phyloP scores from a whole-genome alignment of 2,113 vertebrate genomes.

The Synodontis membranacea region DNA sequence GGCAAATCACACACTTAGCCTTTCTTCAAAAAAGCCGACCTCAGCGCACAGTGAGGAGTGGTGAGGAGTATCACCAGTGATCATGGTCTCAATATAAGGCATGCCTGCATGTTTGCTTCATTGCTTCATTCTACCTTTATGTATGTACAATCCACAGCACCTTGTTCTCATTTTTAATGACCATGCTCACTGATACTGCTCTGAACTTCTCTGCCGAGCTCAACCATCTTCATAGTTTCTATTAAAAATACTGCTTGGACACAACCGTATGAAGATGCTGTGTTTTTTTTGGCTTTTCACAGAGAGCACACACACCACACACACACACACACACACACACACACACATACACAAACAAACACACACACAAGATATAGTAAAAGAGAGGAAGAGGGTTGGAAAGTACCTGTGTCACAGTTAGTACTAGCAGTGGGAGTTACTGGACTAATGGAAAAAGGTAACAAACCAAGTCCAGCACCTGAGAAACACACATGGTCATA shows the following conservation, averaged over 20 bases:
- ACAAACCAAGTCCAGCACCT: slow-evolving; percentile 94
- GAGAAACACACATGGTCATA: slow-evolving; percentile 78
- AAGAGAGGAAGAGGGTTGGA: slow-evolving; percentile 42
- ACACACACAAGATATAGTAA: slow-evolving; percentile 35
- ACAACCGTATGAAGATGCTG: neutral
- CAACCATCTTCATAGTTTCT: neutral
- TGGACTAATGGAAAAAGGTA: slow-evolving; percentile 92
- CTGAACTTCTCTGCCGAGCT: neutral
- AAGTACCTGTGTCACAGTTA: slow-evolving; percentile 97
- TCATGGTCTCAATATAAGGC: too few species aligned
- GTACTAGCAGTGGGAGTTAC: slow-evolving; percentile 92
- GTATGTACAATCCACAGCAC: neutral
- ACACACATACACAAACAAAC: slow-evolving; percentile 22
- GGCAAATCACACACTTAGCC: neutral
- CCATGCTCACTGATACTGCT: neutral
- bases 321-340: slow-evolving; percentile 7
- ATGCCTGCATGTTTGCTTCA: neutral
- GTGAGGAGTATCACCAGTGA: neutral
- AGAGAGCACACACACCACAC: neutral
- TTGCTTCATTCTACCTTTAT: neutral
- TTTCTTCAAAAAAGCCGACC: neutral
- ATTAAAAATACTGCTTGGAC: neutral
- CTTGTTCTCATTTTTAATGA: neutral
- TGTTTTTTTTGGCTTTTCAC: too few species aligned
- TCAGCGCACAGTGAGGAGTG: neutral